Evolutionary conservation across 2,888 invertebrate genomes (phyloP), one percentile per base, ranked within the genome.

Genomic region (Dyspetes luteomarginatus): DNA sequence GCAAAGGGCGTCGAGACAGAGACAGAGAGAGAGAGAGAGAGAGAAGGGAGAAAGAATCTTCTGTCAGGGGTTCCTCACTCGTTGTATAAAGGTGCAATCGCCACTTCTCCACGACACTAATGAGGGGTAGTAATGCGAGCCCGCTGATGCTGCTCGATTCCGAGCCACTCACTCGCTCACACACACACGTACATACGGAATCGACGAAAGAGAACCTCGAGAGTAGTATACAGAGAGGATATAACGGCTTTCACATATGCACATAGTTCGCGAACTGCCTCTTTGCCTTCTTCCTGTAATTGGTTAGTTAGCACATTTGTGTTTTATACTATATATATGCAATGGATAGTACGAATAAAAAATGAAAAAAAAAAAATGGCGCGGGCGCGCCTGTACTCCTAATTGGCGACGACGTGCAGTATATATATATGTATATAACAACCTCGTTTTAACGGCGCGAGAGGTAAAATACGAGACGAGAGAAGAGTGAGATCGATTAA

Each of bases 281-380:
- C 48, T 71, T 55, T 50, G 65, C 74, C 82, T 78, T 77, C 81
- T 77, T 77, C 60, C 86, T 83, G 87, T 87, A 88, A 88, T 89
- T 89, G 88, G 88, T 88, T 86, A 84, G 85, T 89, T 87, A 86
- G 89, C 88, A 88, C 89, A 87, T 89, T 88, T 86, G 84, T 86
- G 84, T 88, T 84, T 84, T 82, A 82, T 83, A 55, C 81, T 19
- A 74, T 69, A 65, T 62, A 73, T 73, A 74, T 52, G 56, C 52
- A 48, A 24, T 17, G 74, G 64, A 58, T 74, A n/a, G 22, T 60
- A 60, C 36, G 60, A 52, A 41, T n/a, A 19, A 17, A 17, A 36
- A 30, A 65, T 50, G 62, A 73, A 30, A 17, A 56, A 26, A 65
- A 52, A 52, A 5, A 9, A 28, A 36, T 22, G 30, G 45, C 58